These are phyloP conservation scores for Augiades crinisus DNA, from an alignment of 2,888 invertebrate species.

Conservation along the genomic window DNA sequence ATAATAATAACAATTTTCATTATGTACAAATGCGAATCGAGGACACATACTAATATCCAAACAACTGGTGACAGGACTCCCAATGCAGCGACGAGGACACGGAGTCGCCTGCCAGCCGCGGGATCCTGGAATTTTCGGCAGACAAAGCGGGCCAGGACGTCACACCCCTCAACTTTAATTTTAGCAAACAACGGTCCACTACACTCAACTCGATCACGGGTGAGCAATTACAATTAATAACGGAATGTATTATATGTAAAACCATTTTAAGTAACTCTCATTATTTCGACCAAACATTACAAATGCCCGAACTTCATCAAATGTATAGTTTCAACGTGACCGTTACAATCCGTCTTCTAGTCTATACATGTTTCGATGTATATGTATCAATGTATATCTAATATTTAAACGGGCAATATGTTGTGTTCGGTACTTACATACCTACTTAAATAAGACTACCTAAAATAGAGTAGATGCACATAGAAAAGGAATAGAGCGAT, in stretches of 20 bases:
- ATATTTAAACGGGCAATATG: conserved; percentile 4
- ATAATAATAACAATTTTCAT: no score
- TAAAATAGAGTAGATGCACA: conserved; percentile 59
- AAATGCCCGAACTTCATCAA: conserved; percentile 3
- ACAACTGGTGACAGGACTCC: conserved; percentile 55
- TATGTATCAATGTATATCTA: not conserved
- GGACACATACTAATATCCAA: not conserved
- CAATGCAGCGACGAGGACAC: conserved; percentile 77
- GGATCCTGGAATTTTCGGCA: conserved; percentile 91
- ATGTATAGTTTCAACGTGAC: not conserved
- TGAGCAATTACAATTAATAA: conserved; percentile 44
- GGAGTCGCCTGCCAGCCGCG: conserved; percentile 82
- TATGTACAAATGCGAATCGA: no score
- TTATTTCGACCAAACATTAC: conserved; percentile 22
- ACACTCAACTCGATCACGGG: conserved; percentile 90
- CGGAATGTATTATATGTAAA: conserved; percentile 34
- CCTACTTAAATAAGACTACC: conserved; percentile 38
- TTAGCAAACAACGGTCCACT: conserved; percentile 86
- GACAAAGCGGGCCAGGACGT: conserved; percentile 94
- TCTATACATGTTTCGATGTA: not conserved
- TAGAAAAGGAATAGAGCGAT: conserved; percentile 57
- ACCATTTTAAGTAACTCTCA: conserved; percentile 21
- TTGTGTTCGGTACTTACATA: conserved; percentile 21
- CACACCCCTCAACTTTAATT: conserved; percentile 91
- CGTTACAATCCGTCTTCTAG: not conserved